Percentiles rank a stretch among this genome's conserved stretches.
phyloP scores from a whole-genome alignment of 2,888 invertebrate species.

The Dioctria rufipes region DNA sequence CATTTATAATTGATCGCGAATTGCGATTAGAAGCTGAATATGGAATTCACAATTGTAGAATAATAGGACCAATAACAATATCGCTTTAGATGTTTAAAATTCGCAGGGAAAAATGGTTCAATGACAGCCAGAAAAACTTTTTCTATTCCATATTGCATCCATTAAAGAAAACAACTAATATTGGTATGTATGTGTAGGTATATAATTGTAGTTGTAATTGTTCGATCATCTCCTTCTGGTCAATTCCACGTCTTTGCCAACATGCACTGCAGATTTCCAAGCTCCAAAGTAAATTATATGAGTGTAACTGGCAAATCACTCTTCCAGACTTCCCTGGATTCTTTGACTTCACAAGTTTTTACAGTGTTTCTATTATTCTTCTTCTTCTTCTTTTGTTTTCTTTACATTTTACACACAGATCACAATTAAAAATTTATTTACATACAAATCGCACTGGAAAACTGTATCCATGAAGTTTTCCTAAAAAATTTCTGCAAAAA shows the following conservation, averaged over 20 bases:
- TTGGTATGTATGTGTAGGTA: no score
- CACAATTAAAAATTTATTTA: constrained; percentile 14
- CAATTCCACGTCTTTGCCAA: not conserved
- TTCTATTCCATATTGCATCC: constrained; percentile 52
- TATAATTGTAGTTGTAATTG: constrained; percentile 53
- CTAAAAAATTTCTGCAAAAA: constrained; percentile 35
- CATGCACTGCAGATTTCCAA: not conserved
- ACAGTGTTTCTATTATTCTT: constrained; percentile 1
- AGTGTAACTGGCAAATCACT: no score
- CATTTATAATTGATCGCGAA: constrained; percentile 9
- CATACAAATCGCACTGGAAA: constrained; percentile 27
- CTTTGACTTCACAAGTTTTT: not conserved
- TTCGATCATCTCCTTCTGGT: constrained; percentile 11
- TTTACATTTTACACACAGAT: not conserved
- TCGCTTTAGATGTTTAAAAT: constrained; percentile 34
- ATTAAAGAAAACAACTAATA: constrained; percentile 49
- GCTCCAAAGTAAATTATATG: no score
- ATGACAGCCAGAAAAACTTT: constrained; percentile 56
- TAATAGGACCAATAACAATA: not conserved
- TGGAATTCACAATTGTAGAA: not conserved
- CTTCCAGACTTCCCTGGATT: not conserved
- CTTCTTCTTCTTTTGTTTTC: not conserved
- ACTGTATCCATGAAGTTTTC: constrained; percentile 35
- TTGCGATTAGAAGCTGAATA: not conserved
- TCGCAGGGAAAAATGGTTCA: constrained; percentile 56